Evolutionary conservation across 2,888 invertebrate species (phyloP).

Genomic region (Plusia festucae): DNA sequence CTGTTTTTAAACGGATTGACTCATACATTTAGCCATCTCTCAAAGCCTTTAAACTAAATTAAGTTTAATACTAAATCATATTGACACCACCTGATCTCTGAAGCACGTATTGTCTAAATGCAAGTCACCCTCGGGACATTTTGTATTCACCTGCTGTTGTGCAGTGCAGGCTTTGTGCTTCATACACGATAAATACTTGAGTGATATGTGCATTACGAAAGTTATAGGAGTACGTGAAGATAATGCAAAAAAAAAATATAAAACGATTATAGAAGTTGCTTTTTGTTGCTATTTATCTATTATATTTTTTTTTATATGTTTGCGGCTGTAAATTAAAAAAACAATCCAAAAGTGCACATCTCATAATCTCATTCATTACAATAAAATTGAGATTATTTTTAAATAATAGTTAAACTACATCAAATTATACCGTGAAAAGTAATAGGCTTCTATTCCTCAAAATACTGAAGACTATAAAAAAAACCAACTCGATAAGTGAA

Average conservation of each 20-base stretch:
- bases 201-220: conserved; percentile 3
- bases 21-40: background rate
- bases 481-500: no score
- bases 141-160: conserved; percentile 33
- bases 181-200: conserved; percentile 41
- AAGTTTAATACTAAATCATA: conserved; percentile 20
- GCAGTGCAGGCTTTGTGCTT: conserved; percentile 21
- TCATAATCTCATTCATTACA: no score
- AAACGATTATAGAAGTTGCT: background rate
- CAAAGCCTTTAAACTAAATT: background rate
- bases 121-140: conserved; percentile 48
- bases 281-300: no score
- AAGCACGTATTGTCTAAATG: conserved; percentile 43
- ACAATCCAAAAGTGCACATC: no score
- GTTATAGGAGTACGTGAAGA: background rate
- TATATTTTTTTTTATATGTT: no score
- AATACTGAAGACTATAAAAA: no score
- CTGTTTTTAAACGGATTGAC: no score
- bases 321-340: no score
- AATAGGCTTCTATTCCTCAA: no score
- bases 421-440: no score
- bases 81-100: conserved; percentile 25
- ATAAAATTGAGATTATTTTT: no score
- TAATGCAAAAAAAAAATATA: background rate
- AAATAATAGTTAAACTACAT: no score